Evolutionary conservation across 2,888 invertebrate genomes (phyloP), one percentile per base, ranked within the genome.

Genomic region (Macaria liturata): DNA sequence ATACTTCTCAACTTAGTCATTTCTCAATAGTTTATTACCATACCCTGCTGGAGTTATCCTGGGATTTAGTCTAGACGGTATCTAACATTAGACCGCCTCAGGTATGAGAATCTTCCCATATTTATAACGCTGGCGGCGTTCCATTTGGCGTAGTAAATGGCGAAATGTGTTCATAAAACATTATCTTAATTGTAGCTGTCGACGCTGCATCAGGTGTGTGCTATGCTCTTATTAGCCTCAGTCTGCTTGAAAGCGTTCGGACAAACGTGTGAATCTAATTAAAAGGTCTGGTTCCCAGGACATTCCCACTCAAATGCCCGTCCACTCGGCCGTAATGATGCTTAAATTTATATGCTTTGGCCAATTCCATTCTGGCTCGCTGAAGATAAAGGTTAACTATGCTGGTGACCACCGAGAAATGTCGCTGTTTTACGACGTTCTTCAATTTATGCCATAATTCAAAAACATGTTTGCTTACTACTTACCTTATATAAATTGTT

Each of bases 121-220:
- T 75, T 75, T 71, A 75, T 78, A 76, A 69, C 68, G 58, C 73
- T 85, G 86, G 83, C 83, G 65, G 39, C 53, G 57, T 54, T 64
- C 66, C 67, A 68, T 63, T 63, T 64, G 64, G 65, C 64, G 43
- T 61, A 54, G 39, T 61, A 47, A 46, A 61, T 48, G 47, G 63
- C 39, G 47, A 61, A 54, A 57, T 52, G 61, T 61, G 47, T 57
- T 56, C 63, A 65, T 68, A 67, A 68, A 74, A 67, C 49, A 70
- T 67, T 66, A 57, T 59, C 55, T 62, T 67, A 65, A 67, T 71
- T 60, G 50, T 52, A 49, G 49, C 53, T 66, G 67, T 71, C 73
- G 66, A 45, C 66, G 49, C 20, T 49, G 34, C 42, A 52, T 66
- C 67, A 59, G 60, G 65, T 64, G 65, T 45, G 65, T 64, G 65